phyloP scores from a whole-genome alignment of 2,888 invertebrate genomes.

The Sympetrum striolatum region DNA sequence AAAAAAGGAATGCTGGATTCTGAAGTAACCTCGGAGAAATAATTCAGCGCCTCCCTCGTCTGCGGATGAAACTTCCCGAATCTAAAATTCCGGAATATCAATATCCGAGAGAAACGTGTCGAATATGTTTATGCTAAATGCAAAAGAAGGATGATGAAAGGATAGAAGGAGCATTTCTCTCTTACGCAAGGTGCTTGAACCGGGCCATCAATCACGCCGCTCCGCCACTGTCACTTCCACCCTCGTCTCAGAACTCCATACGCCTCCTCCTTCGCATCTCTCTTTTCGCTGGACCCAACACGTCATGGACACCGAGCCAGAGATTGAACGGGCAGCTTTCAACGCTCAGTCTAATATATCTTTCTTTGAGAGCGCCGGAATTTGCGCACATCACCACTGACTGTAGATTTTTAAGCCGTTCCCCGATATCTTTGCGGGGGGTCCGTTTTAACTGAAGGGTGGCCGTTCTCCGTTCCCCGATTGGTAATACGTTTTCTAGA shows the following conservation, averaged over 20 bases:
- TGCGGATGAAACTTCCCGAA: background rate
- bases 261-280: background rate
- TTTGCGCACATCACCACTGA: no score
- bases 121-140: background rate
- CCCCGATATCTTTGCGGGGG: no score
- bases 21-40: background rate
- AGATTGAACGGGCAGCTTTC: background rate
- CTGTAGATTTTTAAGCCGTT: no score
- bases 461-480: no score
- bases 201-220: background rate
- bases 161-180: background rate
- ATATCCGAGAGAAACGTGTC: background rate
- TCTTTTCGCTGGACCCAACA: background rate
- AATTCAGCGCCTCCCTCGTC: background rate
- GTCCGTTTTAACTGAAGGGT: no score
- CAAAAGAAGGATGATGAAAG: background rate
- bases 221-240: constrained; percentile 9
- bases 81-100: background rate
- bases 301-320: background rate
- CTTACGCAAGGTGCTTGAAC: background rate
- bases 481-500: no score
- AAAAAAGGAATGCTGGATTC: no score
- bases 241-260: background rate
- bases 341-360: background rate
- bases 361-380: background rate